phyloP scores from a whole-genome alignment of 2,888 invertebrate species.

The Gonocerus acuteangulatus region DNA sequence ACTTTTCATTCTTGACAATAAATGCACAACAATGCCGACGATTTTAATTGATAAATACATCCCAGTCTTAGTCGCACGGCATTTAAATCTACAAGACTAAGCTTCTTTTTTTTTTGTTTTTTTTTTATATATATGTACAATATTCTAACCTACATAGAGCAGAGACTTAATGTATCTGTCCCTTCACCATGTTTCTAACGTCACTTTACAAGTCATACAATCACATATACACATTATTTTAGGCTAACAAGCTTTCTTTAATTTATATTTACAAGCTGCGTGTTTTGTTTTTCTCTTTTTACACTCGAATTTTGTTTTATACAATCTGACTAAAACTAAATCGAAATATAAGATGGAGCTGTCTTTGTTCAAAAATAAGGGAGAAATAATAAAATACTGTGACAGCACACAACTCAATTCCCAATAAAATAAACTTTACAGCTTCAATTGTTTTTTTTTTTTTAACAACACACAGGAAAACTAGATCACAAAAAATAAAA shows the following conservation, averaged over 20 bases:
- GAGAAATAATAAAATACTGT: constrained; percentile 26
- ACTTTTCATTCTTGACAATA: constrained; percentile 18
- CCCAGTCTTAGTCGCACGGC: constrained; percentile 27
- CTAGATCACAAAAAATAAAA: constrained; percentile 18
- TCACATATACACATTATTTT: constrained; percentile 26
- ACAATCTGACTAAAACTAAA: constrained; percentile 22
- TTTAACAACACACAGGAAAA: constrained; percentile 20
- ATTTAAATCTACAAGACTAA: constrained; percentile 25
- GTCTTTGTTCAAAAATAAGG: constrained; percentile 22
- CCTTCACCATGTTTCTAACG: constrained; percentile 24
- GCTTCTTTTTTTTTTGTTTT: constrained; percentile 1
- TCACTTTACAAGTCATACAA: constrained; percentile 27
- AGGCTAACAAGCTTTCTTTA: constrained; percentile 22
- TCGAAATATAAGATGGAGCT: constrained; percentile 25
- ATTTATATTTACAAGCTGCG: constrained; percentile 24
- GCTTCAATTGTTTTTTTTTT: constrained; percentile 10
- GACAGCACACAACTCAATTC: constrained; percentile 27
- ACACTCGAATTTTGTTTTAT: constrained; percentile 10
- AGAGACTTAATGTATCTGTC: constrained; percentile 24
- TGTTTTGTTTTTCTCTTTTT: constrained; percentile 6
- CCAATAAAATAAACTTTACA: constrained; percentile 20
- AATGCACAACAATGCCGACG: constrained; percentile 25
- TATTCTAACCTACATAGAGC: constrained; percentile 23
- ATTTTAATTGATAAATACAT: constrained; percentile 26
- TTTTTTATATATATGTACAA: constrained; percentile 19